A percentile compares a stretch with the other conserved stretches of the same genome.
Evolutionary conservation across 2,113 vertebrate species (phyloP).

Genomic region (Puma concolor): DNA sequence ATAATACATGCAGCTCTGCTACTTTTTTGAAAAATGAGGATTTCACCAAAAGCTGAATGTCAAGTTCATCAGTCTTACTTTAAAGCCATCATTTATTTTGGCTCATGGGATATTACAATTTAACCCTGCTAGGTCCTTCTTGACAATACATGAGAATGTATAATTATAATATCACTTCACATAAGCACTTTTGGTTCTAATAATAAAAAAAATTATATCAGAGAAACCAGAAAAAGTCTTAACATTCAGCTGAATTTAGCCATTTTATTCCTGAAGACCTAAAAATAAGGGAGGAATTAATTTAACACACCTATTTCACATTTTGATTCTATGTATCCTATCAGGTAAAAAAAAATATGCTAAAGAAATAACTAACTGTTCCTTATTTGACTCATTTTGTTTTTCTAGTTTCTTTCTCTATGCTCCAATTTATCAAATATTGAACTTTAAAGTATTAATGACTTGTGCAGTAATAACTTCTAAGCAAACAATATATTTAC

Average conservation of each 20-base stretch:
- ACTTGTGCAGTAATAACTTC: neutral
- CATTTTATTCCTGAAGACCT: neutral
- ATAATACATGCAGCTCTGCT: neutral
- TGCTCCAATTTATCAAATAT: neutral
- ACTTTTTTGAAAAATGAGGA: neutral
- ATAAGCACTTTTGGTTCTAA: neutral
- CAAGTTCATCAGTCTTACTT: conserved; percentile 45
- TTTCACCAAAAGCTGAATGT: conserved; percentile 18
- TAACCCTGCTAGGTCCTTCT: neutral
- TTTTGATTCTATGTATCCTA: neutral
- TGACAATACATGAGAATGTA: neutral
- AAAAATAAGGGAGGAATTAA: neutral
- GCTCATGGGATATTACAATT: neutral
- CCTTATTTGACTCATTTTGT: neutral
- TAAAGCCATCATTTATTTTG: neutral
- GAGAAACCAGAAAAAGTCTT: neutral
- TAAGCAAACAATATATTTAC: neutral
- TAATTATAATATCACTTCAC: neutral
- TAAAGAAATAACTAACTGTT: neutral
- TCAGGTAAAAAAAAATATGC: neutral
- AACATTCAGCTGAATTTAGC: neutral
- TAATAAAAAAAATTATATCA: neutral
- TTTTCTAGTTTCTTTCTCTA: neutral
- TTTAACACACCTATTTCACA: neutral
- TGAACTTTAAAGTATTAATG: neutral